Base-by-base conservation (phyloP, 2,797 vertebrate genomes). In the Luscinia megarhynchos region DNA sequence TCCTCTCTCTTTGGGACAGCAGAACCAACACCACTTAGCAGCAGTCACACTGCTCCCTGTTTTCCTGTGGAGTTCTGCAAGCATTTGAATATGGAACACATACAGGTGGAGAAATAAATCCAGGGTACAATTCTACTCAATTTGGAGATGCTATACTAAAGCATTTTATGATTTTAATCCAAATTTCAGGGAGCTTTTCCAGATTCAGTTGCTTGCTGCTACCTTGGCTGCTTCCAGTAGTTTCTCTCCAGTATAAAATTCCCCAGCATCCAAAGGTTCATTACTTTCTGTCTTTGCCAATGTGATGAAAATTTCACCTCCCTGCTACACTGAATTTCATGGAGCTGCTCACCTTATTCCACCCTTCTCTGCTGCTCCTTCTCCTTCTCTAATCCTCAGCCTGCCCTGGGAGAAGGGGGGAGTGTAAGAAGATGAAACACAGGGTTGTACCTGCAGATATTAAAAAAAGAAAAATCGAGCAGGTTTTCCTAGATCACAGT, bases 391-490 rank as follows among this genome's bases (percentile, higher is more conserved):
- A 10, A 36, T 63, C 50, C 74, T 48, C 78, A 74, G n/a, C n/a
- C 66, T 34, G 40, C 43, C 55, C 64, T 46, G 68, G 43, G 72
- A 95, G 69, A 30, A 79, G 3, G n/a, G 68, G 36, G 30, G 51
- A 66, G 36, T 11, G 36, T 17, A 4, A n/a, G 62, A 70, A 73
- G 82, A 89, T 75, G 80, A 77, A 91, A 67, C 5, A 3, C 53
- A 15, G 45, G 20, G 29, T 36, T 68, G 34, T 75, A 76, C 61
- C 90, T 93, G 79, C 69, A 75, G 76, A 38, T 88, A 80, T 50
- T 83, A 51, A 84, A 84, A 90, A 53, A 63, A 62, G 67, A 84
- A 72, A 90, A 96, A 46, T n/a, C 34, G 70, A 87, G 45, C 59
- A 87, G 63, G 48, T 82, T 94, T 94, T 62, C 70, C 70, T 51